These are phyloP conservation scores for Gobio occitaniae DNA, from an alignment of 2,797 vertebrate genomes.

Conservation along the genomic window DNA sequence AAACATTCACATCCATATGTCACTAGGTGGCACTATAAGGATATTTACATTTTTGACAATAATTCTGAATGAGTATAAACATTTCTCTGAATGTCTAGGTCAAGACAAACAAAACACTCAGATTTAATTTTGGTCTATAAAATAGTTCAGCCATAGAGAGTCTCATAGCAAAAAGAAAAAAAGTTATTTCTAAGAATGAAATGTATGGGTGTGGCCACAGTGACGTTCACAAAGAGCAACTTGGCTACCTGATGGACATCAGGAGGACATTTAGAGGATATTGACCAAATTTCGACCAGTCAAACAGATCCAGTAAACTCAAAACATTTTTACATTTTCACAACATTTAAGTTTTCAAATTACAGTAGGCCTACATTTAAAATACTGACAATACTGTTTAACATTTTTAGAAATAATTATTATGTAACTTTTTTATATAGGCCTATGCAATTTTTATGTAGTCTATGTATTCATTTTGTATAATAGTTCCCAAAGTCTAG, in stretches of 20 bases:
- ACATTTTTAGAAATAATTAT: no score
- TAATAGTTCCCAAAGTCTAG: background rate
- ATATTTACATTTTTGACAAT: background rate
- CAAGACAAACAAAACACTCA: background rate
- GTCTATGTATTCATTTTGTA: background rate
- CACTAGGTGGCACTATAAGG: background rate
- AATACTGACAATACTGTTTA: background rate
- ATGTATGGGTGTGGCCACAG: background rate
- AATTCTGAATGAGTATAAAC: background rate
- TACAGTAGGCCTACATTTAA: background rate
- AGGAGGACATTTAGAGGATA: background rate
- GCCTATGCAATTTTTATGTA: background rate
- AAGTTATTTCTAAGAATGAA: background rate
- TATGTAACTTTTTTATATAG: no score
- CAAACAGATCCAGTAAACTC: background rate
- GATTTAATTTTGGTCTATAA: background rate
- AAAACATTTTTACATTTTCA: no score
- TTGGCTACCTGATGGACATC: background rate
- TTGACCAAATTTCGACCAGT: background rate
- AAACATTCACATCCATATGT: background rate
- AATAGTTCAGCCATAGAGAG: no score
- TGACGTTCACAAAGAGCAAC: background rate
- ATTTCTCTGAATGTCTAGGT: background rate
- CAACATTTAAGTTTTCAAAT: background rate
- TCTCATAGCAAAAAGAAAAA: background rate